Percentiles rank a stretch among this genome's conserved stretches.
Conservation (phyloP, 2,888 invertebrate species). For the Sycophila texana region DNA sequence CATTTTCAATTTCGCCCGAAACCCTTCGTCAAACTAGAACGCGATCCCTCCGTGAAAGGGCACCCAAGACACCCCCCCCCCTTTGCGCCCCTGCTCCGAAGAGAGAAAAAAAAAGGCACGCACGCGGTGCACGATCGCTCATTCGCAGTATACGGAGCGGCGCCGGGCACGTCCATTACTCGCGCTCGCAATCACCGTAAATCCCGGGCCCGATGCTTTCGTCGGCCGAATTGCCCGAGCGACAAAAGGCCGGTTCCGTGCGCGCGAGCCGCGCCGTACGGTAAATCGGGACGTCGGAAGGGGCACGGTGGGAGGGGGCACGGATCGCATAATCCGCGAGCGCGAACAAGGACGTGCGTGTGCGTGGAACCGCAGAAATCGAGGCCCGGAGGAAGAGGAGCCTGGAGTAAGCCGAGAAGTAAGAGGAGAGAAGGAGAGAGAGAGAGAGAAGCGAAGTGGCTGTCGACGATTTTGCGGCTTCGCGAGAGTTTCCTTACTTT, state of each 20-base stretch:
- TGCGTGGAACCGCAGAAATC: neutral
- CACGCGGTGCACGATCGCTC: neutral
- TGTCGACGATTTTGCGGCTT: no score
- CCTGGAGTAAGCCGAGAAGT: neutral
- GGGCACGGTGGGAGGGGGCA: conserved; percentile 28
- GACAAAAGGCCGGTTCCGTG: conserved; percentile 39
- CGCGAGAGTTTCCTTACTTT: no score
- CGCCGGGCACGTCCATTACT: conserved; percentile 19
- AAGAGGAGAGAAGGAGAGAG: conserved; percentile 2
- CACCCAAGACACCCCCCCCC: no score
- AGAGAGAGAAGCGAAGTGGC: neutral
- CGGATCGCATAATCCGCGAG: conserved; percentile 14
- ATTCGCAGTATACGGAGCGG: neutral
- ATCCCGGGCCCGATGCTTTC: neutral
- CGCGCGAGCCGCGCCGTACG: conserved; percentile 30
- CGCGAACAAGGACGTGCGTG: conserved; percentile 36
- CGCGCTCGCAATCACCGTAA: neutral
- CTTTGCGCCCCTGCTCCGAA: no score
- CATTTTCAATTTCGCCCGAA: no score
- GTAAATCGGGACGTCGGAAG: conserved; percentile 48
- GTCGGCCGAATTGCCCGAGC: neutral
- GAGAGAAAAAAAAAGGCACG: neutral
- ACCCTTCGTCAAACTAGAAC: no score
- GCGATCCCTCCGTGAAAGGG: no score
- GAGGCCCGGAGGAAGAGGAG: neutral